phyloP scores from a whole-genome alignment of 1,140 invertebrate species.

The Drosophila truncata region DNA sequence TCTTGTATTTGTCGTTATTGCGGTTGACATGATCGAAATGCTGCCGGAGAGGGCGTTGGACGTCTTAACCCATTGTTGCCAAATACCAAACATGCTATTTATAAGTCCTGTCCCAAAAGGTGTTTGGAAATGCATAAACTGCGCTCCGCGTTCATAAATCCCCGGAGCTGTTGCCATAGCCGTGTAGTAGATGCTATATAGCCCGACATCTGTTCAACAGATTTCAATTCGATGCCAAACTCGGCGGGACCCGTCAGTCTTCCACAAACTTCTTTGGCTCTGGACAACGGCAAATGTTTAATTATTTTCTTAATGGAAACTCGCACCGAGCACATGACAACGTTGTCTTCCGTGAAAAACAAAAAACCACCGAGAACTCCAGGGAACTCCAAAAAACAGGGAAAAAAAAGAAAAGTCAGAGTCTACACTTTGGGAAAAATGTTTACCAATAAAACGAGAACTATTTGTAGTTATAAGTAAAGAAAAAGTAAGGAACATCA shows the following conservation, averaged over 20 bases:
- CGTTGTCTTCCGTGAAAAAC: slow-evolving; percentile 72
- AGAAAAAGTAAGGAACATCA: background rate
- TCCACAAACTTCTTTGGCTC: slow-evolving; percentile 16
- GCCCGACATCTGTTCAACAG: slow-evolving; percentile 81
- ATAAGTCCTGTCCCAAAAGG: slow-evolving; percentile 44
- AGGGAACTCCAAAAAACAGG: slow-evolving; percentile 6
- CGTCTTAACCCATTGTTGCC: slow-evolving; percentile 48
- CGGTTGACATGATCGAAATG: slow-evolving; percentile 49
- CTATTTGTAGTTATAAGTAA: background rate
- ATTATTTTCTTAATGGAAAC: slow-evolving; percentile 84
- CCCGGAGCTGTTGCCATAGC: slow-evolving; percentile 18
- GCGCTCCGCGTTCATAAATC: slow-evolving; percentile 55
- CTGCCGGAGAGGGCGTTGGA: slow-evolving; percentile 1
- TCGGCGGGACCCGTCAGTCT: slow-evolving; percentile 32
- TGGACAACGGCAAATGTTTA: slow-evolving; percentile 72
- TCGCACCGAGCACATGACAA: slow-evolving; percentile 73
- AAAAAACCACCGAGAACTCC: slow-evolving; percentile 32
- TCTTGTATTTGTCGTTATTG: slow-evolving; percentile 40
- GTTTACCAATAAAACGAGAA: background rate
- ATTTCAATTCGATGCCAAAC: slow-evolving; percentile 66
- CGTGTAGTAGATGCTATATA: slow-evolving; percentile 26
- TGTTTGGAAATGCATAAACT: slow-evolving; percentile 78
- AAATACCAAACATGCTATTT: slow-evolving; percentile 36
- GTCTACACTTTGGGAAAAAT: slow-evolving; percentile 23
- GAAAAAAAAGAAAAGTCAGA: slow-evolving; percentile 8